Percentiles rank a stretch among this genome's conserved stretches.
These are phyloP conservation scores for Aspidoscelis tigris DNA, from an alignment of 2,113 vertebrate genomes.

Conservation along the genomic window DNA sequence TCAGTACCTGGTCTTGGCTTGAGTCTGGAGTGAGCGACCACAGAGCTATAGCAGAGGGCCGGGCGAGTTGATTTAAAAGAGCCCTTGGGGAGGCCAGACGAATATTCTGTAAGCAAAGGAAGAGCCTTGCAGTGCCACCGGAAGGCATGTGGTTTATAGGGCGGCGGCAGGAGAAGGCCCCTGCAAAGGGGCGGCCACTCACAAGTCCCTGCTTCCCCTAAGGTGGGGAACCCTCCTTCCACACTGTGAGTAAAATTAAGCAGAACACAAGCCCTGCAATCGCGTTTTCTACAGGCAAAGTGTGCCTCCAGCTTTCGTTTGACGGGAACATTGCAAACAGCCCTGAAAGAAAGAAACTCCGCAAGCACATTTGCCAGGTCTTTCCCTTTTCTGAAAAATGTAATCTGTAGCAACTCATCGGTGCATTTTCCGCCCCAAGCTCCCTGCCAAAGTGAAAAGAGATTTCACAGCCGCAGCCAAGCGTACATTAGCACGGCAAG, in stretches of 20 bases:
- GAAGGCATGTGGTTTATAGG: too few species aligned
- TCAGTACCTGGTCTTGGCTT: slow-evolving; percentile 58
- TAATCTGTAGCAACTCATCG: not conserved
- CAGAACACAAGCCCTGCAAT: too few species aligned
- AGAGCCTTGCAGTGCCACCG: too few species aligned
- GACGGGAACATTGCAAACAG: not conserved
- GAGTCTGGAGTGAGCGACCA: slow-evolving; percentile 49
- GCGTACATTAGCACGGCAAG: not conserved
- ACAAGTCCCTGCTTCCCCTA: not conserved
- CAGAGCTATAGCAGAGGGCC: too few species aligned
- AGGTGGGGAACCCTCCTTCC: not conserved
- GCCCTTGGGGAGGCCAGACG: not conserved
- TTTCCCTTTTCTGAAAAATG: too few species aligned
- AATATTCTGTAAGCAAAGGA: too few species aligned
- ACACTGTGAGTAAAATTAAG: too few species aligned
- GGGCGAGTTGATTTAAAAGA: not conserved
- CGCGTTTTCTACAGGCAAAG: too few species aligned
- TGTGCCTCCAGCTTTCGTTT: not conserved
- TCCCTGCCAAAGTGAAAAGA: not conserved
- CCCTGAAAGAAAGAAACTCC: too few species aligned
- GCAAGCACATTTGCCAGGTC: not conserved
- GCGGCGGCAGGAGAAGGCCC: too few species aligned
- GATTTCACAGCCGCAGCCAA: not conserved
- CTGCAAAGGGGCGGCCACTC: not conserved
- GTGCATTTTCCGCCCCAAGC: not conserved